Percentiles rank a stretch among this genome's conserved stretches.
Conservation (phyloP, 2,888 invertebrate genomes). For the Aquatica leii region DNA sequence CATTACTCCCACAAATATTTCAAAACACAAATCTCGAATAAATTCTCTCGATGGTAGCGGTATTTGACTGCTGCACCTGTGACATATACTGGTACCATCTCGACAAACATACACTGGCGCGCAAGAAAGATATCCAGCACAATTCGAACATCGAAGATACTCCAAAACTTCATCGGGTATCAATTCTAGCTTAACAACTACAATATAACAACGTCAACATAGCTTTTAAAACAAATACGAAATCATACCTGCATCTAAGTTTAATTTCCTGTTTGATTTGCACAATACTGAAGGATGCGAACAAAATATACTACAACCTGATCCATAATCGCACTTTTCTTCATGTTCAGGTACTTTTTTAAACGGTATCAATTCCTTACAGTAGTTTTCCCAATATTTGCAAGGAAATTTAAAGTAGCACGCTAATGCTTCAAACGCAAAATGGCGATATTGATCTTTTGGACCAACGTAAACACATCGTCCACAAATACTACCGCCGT, state of each 20-base stretch:
- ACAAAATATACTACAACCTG: conserved; percentile 48
- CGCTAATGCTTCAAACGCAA: conserved; percentile 54
- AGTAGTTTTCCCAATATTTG: conserved; percentile 52
- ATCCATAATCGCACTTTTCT: conserved; percentile 49
- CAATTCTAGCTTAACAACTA: conserved; percentile 48
- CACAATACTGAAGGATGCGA: conserved; percentile 48
- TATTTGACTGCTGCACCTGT: conserved; percentile 52
- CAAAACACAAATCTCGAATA: conserved; percentile 51
- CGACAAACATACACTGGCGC: conserved; percentile 51
- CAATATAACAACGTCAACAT: conserved; percentile 31
- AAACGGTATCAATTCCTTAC: conserved; percentile 50
- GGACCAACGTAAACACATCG: conserved; percentile 46
- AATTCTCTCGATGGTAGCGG: conserved; percentile 45
- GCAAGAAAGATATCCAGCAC: conserved; percentile 53
- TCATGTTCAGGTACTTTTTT: conserved; percentile 54
- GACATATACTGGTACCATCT: conserved; percentile 54
- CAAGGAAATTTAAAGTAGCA: conserved; percentile 56
- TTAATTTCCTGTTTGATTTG: conserved; percentile 47
- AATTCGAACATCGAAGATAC: conserved; percentile 51
- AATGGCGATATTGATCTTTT: conserved; percentile 46
- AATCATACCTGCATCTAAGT: conserved; percentile 45
- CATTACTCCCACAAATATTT: conserved; percentile 49
- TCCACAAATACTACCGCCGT: conserved; percentile 54
- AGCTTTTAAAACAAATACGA: neutral
- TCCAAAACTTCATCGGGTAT: conserved; percentile 51